Base-by-base conservation (phyloP, 1,140 invertebrate genomes). In the Trissolcus basalis region DNA sequence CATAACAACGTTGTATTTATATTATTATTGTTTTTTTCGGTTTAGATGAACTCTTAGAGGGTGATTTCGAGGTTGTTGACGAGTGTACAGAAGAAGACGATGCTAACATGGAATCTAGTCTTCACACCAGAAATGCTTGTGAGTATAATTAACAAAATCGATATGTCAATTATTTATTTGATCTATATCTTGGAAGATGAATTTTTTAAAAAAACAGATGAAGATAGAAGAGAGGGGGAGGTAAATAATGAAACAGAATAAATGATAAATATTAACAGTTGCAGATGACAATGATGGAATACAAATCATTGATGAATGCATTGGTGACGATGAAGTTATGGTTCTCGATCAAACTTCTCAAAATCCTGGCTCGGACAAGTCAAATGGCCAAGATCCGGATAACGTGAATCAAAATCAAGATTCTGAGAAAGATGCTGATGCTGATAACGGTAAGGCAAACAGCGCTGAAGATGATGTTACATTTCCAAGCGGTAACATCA, bases 281-380 rank as follows among this genome's bases (percentile, higher is more conserved):
- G 35, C 43, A 61, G 50, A 33, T 39, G 78, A 82, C 54, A 80
- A 77, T 8, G 79, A 79, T 41, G 73, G 80, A 5, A 81, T 82
- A 54, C 60, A 85, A 64, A 65, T 86, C 19, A 47, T 83, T 35
- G 83, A 86, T 41, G 83, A 84, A 59, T 82, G 80, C 58, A 32
- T 47, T 1, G 81, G 76, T 51, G 77, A 81, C 35, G 82, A 86
- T 12, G 83, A 82, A 2, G 44, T 61, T 12, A 47, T 56, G n/a
- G 33, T 55, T 11, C 5, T 76, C 27, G 59, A 44, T 43, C 67
- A 58, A 19, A 39, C 56, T 12, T 11, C 39, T 15, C 41, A 67
- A 16, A 7, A 13, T 7, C 2, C 39, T 3, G 11, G 11, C 6
- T 43, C 39, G 8, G 11, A 43, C 5, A 43, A 43, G 5, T 5